Base-by-base conservation (phyloP, 37 sponge, comb jelly and placozoan genomes). In the Bolinopsis microptera region DNA sequence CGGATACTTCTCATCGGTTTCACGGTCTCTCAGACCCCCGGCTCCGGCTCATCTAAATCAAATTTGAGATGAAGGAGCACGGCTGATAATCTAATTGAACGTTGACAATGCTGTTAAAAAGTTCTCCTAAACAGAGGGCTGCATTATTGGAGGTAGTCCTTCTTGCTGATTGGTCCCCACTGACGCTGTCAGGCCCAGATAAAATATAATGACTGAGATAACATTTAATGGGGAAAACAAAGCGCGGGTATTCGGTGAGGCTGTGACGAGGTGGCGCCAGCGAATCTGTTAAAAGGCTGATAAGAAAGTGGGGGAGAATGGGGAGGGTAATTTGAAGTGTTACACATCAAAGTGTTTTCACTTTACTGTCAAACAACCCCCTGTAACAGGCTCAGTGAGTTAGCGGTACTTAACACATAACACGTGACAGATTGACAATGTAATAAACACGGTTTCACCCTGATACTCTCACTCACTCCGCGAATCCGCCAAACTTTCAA, bases 211-310 rank as follows among this genome's bases (percentile, higher is more conserved):
- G 74, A 70, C 74, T 70, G 25, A 70, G 74, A 70, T 70, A 70
- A 70, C 74, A 70, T 70, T 70, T 70, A 70, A 70, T 70, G 74
- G 74, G 74, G 74, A 70, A 70, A 70, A 70, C 74, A 70, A 70
- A 70, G 74, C 61, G 61, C 61, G 74, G 74, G 30, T 28, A 28
- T 70, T 70, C 21, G 2, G 24, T 22, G 82, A 80, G 82, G 30
- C 23, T 36, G 82, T 16, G 82, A 80, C 38, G 23, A 37, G 5
- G 82, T 30, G 82, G 38, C 38, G 38, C 38, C 35, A 80, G 1
- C 35, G 5, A 35, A 80, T 80, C 61, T 22, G 74, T 22, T 22
- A 70, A 70, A 80, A 37, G 8, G 82, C 24, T 24, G 38, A 80
- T 30, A 30, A 80, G 37, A 80, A 37, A 80, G 82, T 26, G 82